These are phyloP conservation scores for Dolomedes plantarius DNA, from an alignment of 2,888 invertebrate genomes.

Conservation along the genomic window DNA sequence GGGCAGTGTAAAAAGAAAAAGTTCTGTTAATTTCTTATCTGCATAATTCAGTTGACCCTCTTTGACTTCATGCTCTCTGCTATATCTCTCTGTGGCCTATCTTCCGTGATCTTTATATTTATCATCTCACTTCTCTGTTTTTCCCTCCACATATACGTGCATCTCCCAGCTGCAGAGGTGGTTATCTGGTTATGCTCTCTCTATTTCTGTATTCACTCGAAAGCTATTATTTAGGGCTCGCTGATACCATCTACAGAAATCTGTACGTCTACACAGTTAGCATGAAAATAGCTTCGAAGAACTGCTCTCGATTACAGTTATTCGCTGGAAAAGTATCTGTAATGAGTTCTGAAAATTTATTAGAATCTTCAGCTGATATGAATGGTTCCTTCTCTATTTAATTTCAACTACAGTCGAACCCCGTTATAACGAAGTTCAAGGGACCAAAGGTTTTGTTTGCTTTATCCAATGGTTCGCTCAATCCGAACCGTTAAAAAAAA, in stretches of 20 bases:
- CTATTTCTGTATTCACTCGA: not conserved
- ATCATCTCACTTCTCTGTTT: not conserved
- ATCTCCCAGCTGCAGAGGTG: not conserved
- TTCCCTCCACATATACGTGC: not conserved
- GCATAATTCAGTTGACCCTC: not conserved
- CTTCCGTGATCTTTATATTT: not conserved
- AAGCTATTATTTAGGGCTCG: not conserved
- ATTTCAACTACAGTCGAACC: no score
- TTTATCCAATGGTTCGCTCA: no score
- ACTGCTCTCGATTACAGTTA: no score
- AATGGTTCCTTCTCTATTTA: no score
- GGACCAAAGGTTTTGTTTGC: no score
- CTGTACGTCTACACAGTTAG: not conserved
- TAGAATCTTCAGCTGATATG: no score
- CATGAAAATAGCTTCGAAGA: no score
- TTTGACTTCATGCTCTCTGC: not conserved
- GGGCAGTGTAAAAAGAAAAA: no score
- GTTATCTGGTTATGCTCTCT: not conserved
- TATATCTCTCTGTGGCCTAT: not conserved
- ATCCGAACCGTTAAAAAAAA: no score
- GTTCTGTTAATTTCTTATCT: conserved; percentile 4
- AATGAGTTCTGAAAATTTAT: no score
- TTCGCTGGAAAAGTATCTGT: no score
- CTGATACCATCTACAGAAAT: not conserved
- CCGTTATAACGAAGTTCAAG: no score